Percentiles rank a stretch among this genome's conserved stretches.
Conservation (phyloP, 2,888 invertebrate species). For the Tribolium freemani region DNA sequence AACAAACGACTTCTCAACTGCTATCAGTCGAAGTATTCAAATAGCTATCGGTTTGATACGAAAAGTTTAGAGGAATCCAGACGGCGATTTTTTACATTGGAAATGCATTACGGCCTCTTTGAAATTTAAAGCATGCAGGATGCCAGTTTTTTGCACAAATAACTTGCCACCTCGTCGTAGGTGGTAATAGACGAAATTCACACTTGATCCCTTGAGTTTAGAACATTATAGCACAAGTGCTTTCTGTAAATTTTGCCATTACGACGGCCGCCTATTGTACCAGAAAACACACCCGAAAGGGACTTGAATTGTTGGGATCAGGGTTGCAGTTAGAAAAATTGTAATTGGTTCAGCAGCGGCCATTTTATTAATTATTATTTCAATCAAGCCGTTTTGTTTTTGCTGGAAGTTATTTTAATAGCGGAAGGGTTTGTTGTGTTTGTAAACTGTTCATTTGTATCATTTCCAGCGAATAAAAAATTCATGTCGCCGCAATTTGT, state of each 20-base stretch:
- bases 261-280: not conserved
- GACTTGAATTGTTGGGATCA: not conserved
- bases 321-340: not conserved
- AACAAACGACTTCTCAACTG: slow-evolving; percentile 45
- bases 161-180: no score
- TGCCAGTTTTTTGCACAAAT: not conserved
- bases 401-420: not conserved
- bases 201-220: not conserved
- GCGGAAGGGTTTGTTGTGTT: not conserved
- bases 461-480: no score
- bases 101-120: slow-evolving; percentile 39
- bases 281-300: not conserved
- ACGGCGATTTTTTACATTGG: slow-evolving; percentile 42
- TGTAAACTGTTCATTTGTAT: not conserved
- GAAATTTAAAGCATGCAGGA: slow-evolving; percentile 23
- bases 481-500: not conserved
- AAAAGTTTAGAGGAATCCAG: slow-evolving; percentile 35
- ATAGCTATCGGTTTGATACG: slow-evolving; percentile 41
- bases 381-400: not conserved
- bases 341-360: not conserved
- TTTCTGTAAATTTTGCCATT: no score
- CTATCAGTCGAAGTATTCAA: slow-evolving; percentile 46
- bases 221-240: not conserved
- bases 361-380: not conserved
- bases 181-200: not conserved